A percentile compares a stretch with the other conserved stretches of the same genome.
phyloP scores from a whole-genome alignment of 2,888 invertebrate genomes.

The Corbicula japonica region DNA sequence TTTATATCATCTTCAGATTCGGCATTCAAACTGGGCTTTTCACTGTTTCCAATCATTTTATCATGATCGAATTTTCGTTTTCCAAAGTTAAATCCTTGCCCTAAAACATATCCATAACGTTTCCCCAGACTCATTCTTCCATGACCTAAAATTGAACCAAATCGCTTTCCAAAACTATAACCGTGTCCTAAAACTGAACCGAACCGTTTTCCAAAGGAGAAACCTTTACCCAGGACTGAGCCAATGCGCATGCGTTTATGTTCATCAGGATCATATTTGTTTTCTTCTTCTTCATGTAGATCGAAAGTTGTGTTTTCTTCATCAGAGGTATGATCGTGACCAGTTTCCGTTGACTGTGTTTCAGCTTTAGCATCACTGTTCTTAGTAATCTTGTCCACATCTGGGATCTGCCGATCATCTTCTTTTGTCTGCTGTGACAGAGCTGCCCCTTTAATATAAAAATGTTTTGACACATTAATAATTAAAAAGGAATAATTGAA shows the following conservation, averaged over 20 bases:
- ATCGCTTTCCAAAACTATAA: slow-evolving; percentile 35
- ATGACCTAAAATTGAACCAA: slow-evolving; percentile 17
- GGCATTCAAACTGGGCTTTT: neutral
- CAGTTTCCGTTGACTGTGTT: too few species aligned
- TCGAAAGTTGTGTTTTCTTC: too few species aligned
- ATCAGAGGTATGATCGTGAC: too few species aligned
- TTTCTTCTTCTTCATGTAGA: too few species aligned
- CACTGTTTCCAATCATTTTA: neutral
- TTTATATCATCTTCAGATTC: neutral
- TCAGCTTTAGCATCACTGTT: too few species aligned
- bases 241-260: neutral
- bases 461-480: too few species aligned
- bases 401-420: too few species aligned
- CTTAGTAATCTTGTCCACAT: too few species aligned
- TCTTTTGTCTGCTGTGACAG: too few species aligned
- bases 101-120: slow-evolving; percentile 31
- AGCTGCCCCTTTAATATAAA: too few species aligned
- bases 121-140: slow-evolving; percentile 5
- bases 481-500: too few species aligned
- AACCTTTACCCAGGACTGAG: slow-evolving; percentile 44
- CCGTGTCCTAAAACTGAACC: slow-evolving; percentile 45
- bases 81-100: slow-evolving; percentile 20
- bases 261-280: neutral
- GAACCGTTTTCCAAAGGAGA: slow-evolving; percentile 43
- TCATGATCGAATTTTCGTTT: neutral